Evolutionary conservation across 1,140 invertebrate species (phyloP), one percentile per base, ranked within the genome.

Genomic region (Oryzaephilus surinamensis): DNA sequence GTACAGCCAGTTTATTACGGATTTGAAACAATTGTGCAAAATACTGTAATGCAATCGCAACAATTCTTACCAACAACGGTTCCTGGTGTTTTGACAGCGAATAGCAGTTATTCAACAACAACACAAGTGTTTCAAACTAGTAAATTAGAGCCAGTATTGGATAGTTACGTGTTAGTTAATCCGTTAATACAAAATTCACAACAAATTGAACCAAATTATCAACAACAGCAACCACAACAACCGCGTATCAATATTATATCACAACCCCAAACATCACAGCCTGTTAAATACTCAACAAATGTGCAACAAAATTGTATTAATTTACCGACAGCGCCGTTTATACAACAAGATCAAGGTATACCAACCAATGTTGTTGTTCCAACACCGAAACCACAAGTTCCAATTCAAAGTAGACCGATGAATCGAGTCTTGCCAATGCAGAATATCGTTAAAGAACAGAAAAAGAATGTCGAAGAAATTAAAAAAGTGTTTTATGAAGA

Each of bases 1-100:
- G 43, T 48, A 27, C 80, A 83, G 43, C 82, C 81, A 2, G 77
- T 85, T 55, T 84, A 83, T 53, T 84, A 84, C 43, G 81, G 81
- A 1, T 66, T 86, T 43, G 83, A 86, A 62, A 86, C 83, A 0
- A 84, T 86, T 37, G 82, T 86, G 7, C 83, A 84, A 58, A 86
- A 85, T 52, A 85, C 83, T 8, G 81, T 85, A 0, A 85, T 85
- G 81, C 82, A 79, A 13, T 84, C 81, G 15, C 83, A 84, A 55
- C 82, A 85, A 48, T 84, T 84, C 56, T 73, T 85, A 16, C 76
- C 81, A 6, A 80, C 79, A 2, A 73, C 79, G 3, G 76, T 84
- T 61, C 80, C 79, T 32, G 81, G 82, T 28, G 78, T 84, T 7
- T 61, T 84, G 6, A 78, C 79, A 17, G 74, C 79, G 48, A 79